Evolutionary conservation across 1,140 invertebrate species (phyloP).

Genomic region (Penaeus chinensis): DNA sequence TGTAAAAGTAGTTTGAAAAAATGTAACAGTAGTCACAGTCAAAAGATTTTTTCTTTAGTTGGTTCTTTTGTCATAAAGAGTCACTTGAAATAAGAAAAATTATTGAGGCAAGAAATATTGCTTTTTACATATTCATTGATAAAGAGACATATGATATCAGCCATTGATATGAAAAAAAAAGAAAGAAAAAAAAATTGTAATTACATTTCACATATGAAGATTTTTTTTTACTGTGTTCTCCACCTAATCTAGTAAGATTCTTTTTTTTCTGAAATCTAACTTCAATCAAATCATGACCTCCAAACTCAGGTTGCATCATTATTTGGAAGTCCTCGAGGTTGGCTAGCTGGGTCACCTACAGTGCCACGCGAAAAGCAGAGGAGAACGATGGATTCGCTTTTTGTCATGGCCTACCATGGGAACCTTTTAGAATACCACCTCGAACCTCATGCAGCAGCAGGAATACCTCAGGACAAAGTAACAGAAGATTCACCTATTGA

Average conservation of each 20-base stretch:
- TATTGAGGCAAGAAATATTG: too few relatives aligned
- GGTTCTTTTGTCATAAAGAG: too few relatives aligned
- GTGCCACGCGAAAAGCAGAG: slow-evolving; percentile 67
- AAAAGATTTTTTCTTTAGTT: too few relatives aligned
- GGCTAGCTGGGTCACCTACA: slow-evolving; percentile 73
- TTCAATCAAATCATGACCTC: background rate
- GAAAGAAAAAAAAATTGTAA: too few relatives aligned
- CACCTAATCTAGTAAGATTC: too few relatives aligned
- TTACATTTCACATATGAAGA: too few relatives aligned
- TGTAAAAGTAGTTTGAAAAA: background rate
- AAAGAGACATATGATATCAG: too few relatives aligned
- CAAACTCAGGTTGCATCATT: slow-evolving; percentile 75
- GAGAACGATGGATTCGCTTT: slow-evolving; percentile 81
- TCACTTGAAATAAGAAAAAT: too few relatives aligned
- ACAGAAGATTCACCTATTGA: slow-evolving; percentile 92
- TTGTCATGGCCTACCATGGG: slow-evolving; percentile 89
- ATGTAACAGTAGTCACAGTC: too few relatives aligned
- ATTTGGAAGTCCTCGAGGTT: slow-evolving; percentile 81
- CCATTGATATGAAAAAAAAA: too few relatives aligned
- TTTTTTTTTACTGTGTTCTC: too few relatives aligned
- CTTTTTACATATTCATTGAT: too few relatives aligned
- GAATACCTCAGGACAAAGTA: slow-evolving; percentile 87
- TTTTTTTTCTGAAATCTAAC: background rate
- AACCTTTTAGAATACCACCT: slow-evolving; percentile 90
- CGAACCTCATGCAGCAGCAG: slow-evolving; percentile 80